phyloP scores from a whole-genome alignment of 2,797 vertebrate species.

The Limnodromus scolopaceus region DNA sequence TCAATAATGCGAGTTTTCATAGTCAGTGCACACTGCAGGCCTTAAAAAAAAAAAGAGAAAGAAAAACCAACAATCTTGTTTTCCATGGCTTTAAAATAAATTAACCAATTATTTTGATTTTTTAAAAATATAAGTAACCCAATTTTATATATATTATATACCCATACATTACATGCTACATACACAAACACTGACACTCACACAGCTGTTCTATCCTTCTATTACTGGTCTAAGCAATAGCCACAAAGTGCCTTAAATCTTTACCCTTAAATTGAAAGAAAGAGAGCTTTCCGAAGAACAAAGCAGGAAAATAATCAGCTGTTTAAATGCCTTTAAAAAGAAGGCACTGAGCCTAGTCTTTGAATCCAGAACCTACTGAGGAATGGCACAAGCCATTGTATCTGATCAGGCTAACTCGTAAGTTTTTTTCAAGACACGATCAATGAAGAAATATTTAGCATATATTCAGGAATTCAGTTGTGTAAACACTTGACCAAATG shows the following conservation, averaged over 20 bases:
- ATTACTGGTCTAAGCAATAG: not conserved
- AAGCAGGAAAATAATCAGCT: not conserved
- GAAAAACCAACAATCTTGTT: not conserved
- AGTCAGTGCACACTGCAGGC: not conserved
- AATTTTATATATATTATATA: not conserved
- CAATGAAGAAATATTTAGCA: not conserved
- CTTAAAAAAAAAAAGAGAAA: not conserved
- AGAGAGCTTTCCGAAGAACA: not conserved
- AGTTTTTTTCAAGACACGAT: not conserved
- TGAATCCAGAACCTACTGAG: not conserved
- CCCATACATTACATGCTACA: not conserved
- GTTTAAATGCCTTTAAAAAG: not conserved
- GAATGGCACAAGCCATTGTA: not conserved
- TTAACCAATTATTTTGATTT: not conserved
- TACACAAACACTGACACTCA: not conserved
- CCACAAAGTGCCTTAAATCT: not conserved
- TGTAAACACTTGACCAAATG: not conserved
- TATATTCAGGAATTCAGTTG: not conserved
- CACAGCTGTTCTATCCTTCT: not conserved
- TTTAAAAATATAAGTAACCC: not conserved
- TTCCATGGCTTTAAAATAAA: slow-evolving; percentile 1
- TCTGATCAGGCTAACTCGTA: not conserved
- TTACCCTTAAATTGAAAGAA: not conserved
- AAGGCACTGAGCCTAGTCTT: not conserved
- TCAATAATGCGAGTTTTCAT: slow-evolving; percentile 41